Conservation (phyloP, 1,140 invertebrate genomes). For the Leucophenga varia region DNA sequence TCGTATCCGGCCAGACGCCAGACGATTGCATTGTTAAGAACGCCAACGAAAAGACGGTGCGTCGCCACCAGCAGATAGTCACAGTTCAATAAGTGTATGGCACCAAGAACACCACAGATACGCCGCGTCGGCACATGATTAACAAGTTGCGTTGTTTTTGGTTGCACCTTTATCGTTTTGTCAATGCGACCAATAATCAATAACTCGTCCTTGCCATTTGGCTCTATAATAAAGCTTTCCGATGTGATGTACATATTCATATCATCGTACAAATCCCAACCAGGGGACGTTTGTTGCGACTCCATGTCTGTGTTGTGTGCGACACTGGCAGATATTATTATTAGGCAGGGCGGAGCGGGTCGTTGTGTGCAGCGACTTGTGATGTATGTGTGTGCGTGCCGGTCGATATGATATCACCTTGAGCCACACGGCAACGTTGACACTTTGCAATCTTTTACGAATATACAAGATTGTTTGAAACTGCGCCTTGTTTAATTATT, state of each 20-base stretch:
- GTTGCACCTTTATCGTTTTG: slow-evolving; percentile 67
- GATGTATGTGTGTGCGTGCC: no score
- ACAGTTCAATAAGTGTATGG: slow-evolving; percentile 81
- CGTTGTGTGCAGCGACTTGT: no score
- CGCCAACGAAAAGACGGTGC: slow-evolving; percentile 79
- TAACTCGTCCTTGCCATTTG: slow-evolving; percentile 63
- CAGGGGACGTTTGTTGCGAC: slow-evolving; percentile 7
- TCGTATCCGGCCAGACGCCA: slow-evolving; percentile 83
- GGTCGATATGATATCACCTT: no score
- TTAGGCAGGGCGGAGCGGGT: no score
- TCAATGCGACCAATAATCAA: slow-evolving; percentile 73
- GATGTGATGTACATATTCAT: slow-evolving; percentile 69
- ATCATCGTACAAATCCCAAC: slow-evolving; percentile 61
- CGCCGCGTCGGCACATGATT: slow-evolving; percentile 62
- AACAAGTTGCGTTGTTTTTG: slow-evolving; percentile 31
- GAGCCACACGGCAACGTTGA: no score
- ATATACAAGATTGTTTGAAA: no score
- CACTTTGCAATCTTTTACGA: no score
- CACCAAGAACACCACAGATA: slow-evolving; percentile 89
- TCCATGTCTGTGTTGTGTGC: no score
- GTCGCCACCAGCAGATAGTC: slow-evolving; percentile 90
- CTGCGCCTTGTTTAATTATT: no score
- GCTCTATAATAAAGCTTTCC: slow-evolving; percentile 74
- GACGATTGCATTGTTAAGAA: slow-evolving; percentile 81
- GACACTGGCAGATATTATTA: no score